Evolutionary conservation across 2,888 invertebrate species (phyloP), one percentile per base, ranked within the genome.

Genomic region (Megaustenia siamemsis): DNA sequence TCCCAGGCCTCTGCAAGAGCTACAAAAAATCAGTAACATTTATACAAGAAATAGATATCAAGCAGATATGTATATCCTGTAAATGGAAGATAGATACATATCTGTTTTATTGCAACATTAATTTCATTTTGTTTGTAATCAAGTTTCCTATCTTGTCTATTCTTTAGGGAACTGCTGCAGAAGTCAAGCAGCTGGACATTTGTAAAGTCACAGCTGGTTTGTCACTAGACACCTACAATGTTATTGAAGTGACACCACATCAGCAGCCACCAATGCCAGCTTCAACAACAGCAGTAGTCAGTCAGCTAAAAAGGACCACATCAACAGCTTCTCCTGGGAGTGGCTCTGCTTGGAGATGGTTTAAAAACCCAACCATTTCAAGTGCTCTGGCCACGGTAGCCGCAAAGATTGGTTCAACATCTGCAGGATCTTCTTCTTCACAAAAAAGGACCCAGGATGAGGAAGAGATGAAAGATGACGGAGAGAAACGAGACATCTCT

Each of bases 341-440:
- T 24, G 53, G 68, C 5, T 71, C 79, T 0, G 71, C 83, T 0
- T 83, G 83, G 83, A n/a, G 77, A 35, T 83, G 83, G 83, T 80
- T 84, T 32, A 73, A 80, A 60, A 84, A 49, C 43, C 84, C 84
- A 15, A 66, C 84, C 24, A 35, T 85, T 40, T 81, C 81, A 35
- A 85, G 53, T 68, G 85, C 85, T 28, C 49, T 85, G 45, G 85
- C 85, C 24, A 40, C 38, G 24, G 80, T 85, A 21, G 85, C 85
- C 6, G 85, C 85, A 21, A 81, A 81, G 28, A 85, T 84, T n/a
- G 84, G 84, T 32, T 84, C 84, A 28, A 60, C 76, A 15, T 60
- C 82, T 28, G 45, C 49, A 40, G 35, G n/a, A 83, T 3, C 66
- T 10, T n/a, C 60, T 28, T 8, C 83, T 6, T 35, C 69, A 40